Base-by-base conservation (phyloP, 1,140 invertebrate genomes). In the Calosoma granatense region DNA sequence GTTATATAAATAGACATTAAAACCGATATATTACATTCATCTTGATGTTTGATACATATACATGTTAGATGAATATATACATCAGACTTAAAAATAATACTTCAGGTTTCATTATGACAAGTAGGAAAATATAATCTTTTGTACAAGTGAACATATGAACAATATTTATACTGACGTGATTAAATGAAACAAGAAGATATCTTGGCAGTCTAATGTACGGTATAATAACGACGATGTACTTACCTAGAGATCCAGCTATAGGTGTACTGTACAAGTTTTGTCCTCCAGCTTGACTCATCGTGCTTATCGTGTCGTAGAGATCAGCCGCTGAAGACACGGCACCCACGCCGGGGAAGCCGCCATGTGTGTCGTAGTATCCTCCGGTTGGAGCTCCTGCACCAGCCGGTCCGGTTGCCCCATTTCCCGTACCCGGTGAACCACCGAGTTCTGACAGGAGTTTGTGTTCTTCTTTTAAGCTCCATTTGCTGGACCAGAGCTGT, bases 391-490 rank as follows among this genome's bases (percentile, higher is more conserved):
- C 61, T 41, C 61, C 59, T 36, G 65, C 64, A 23, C 69, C 66
- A n/a, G 73, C 61, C 15, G 67, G 59, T 1, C 71, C 63, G 52
- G 71, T 70, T 43, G 62, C 61, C 22, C 65, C 64, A 22, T 56
- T 51, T 22, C 70, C 68, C 56, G 71, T 64, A 1, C 72, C 73
- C 54, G 75, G 80, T 61, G 79, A 69, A 30, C 80, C 82, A 9
- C 86, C 86, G 4, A 91, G 76, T 68, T 92, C 88, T 20, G 85
- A 89, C 51, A 91, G 72, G 53, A 91, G 74, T 72, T 90, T 91
- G 75, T 90, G 87, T 67, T 91, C 88, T 70, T 92, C 89, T 70
- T 91, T 91, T 64, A 91, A 83, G 67, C 84, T 87, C 89, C 88
- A 91, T 77, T 92, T 91, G 60, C 82, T 83, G 43, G 88, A 87